Evolutionary conservation across 2,888 invertebrate species (phyloP).

Genomic region (Coenonympha arcania): DNA sequence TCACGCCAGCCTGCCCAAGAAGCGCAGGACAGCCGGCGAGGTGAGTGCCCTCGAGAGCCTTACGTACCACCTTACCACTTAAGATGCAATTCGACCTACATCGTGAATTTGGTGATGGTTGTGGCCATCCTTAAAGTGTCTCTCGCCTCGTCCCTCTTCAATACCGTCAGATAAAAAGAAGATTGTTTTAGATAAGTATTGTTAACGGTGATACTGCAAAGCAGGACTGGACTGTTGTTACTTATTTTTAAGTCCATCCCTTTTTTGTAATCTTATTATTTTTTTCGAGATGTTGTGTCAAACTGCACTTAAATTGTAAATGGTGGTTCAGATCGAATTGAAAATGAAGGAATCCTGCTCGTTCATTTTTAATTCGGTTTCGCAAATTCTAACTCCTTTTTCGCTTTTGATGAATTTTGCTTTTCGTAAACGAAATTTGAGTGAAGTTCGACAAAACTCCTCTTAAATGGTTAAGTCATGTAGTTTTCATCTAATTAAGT

Average conservation of each 20-base stretch:
- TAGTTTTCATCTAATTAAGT: slow-evolving; percentile 13
- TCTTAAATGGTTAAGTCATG: slow-evolving; percentile 12
- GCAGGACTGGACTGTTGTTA: slow-evolving; percentile 71
- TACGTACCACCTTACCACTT: slow-evolving; percentile 72
- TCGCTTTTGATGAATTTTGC: slow-evolving; percentile 50
- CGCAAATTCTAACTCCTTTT: slow-evolving; percentile 44
- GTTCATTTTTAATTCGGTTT: slow-evolving; percentile 38
- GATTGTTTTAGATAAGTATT: slow-evolving; percentile 62
- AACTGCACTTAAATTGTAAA: slow-evolving; percentile 72
- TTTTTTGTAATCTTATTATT: slow-evolving; percentile 41
- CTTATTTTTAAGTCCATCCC: slow-evolving; percentile 69
- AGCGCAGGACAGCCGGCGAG: slow-evolving; percentile 65
- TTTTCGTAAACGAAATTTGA: slow-evolving; percentile 54
- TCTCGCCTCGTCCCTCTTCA: slow-evolving; percentile 69
- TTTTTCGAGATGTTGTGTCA: slow-evolving; percentile 67
- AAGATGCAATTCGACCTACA: slow-evolving; percentile 75
- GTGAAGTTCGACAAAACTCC: slow-evolving; percentile 71
- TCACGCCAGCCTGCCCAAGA: slow-evolving; percentile 68
- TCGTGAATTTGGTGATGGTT: slow-evolving; percentile 71
- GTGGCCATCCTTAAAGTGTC: slow-evolving; percentile 71
- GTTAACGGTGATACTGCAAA: slow-evolving; percentile 71
- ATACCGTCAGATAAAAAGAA: slow-evolving; percentile 70
- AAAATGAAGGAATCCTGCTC: slow-evolving; percentile 34
- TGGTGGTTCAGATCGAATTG: slow-evolving; percentile 57
- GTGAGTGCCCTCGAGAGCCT: slow-evolving; percentile 71